Percentiles rank a stretch among this genome's conserved stretches.
These are phyloP conservation scores for Nymphalis urticae DNA, from an alignment of 2,888 invertebrate genomes.

Conservation along the genomic window DNA sequence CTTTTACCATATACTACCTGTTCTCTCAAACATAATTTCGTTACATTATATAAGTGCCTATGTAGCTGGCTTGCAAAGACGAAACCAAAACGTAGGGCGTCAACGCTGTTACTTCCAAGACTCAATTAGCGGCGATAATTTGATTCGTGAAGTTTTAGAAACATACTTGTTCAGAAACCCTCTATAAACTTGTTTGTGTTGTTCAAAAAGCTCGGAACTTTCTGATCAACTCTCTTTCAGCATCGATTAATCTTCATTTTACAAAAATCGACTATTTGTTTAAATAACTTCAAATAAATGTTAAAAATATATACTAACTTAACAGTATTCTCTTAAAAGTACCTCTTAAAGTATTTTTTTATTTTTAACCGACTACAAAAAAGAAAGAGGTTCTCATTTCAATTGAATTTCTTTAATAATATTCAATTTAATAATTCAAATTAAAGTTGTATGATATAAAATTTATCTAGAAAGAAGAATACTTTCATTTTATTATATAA, in stretches of 20 bases:
- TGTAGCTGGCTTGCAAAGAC: not conserved
- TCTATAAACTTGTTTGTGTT: conserved; percentile 19
- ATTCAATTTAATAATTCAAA: no score
- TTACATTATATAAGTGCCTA: not conserved
- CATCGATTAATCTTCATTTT: conserved; percentile 1
- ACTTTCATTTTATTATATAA: no score
- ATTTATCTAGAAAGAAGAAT: no score
- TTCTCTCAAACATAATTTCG: not conserved
- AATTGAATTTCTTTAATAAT: no score
- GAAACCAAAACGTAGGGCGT: conserved; percentile 6
- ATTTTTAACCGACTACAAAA: no score
- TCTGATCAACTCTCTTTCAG: conserved; percentile 4
- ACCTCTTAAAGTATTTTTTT: no score
- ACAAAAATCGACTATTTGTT: not conserved
- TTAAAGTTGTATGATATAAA: no score
- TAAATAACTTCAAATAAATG: not conserved
- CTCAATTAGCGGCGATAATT: conserved; percentile 35
- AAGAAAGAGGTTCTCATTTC: no score
- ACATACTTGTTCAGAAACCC: conserved; percentile 28
- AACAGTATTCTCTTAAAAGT: no score
- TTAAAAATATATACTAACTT: not conserved
- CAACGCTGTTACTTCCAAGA: conserved; percentile 27
- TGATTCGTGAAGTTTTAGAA: conserved; percentile 35
- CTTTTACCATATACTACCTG: not conserved
- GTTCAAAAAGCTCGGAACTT: conserved; percentile 12